Evolutionary conservation across 2,888 invertebrate species (phyloP), one percentile per base, ranked within the genome.

Genomic region (Zaprionus bogoriensis): DNA sequence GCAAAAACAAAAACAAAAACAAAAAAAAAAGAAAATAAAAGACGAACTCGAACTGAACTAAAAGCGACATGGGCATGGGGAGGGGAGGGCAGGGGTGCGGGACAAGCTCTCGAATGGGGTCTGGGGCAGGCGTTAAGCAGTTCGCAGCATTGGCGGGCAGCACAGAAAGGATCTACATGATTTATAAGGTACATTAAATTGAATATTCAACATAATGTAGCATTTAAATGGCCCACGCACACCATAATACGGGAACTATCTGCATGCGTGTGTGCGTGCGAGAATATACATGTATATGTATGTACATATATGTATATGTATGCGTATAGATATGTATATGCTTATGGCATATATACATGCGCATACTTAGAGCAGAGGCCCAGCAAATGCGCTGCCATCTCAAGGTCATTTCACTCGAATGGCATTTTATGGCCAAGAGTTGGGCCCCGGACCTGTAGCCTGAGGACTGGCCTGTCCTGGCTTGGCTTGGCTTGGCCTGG

Each of bases 191-290:
- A 84, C 80, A 81, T 84, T 81, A 81, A 81, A 80, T 80, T 80
- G 80, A 80, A 80, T 80, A 83, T 80, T 83, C 84, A 80, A 80
- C 84, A 80, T 80, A 83, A 80, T 80, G 80, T 80, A 70, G 81
- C 78, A 80, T 80, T 80, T 80, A 80, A 83, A 83, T 80, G 77
- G 75, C 73, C 74, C 75, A 67, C 61, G 67, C 71, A 73, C 61
- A 73, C 51, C 41, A 46, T 28, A 60, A 41, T 19, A 30, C 50
- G 53, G 42, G 20, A 67, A 71, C 71, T 67, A 68, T 67, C 38
- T 14, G 39, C 57, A 65, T 47, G 64, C 41, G 51, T 48, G 19
- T 25, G 32, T 14, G 36, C 28, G 30, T 55, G 27, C 20, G 42
- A 17, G 52, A 3, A 41, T 28, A 50, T 30, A 39, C 38, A 22